These are phyloP conservation scores for Clarias platycephalus DNA, from an alignment of 2,797 vertebrate genomes.

Conservation along the genomic window DNA sequence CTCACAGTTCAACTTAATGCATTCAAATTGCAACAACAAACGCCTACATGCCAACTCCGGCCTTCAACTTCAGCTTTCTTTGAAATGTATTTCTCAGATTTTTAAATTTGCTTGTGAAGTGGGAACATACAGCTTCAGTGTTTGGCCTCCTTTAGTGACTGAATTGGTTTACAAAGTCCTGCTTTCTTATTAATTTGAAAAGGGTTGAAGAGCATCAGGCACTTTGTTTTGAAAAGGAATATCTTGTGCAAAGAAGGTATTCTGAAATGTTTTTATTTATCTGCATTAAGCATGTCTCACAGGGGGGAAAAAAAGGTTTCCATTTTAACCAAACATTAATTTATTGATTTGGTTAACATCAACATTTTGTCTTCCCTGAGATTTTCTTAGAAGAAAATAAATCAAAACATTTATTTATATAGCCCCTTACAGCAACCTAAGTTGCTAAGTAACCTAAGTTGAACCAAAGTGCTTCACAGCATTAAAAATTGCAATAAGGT, in stretches of 20 bases:
- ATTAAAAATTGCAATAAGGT: too few species aligned
- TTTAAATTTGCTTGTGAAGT: not conserved
- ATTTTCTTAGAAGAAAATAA: not conserved
- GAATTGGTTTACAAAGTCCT: not conserved
- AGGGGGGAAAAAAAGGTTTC: not conserved
- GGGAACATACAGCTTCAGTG: not conserved
- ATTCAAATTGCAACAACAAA: not conserved
- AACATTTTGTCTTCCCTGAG: not conserved
- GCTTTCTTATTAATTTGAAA: not conserved
- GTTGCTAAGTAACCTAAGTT: too few species aligned
- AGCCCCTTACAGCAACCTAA: too few species aligned
- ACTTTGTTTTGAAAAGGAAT: not conserved
- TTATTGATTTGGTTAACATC: too few species aligned
- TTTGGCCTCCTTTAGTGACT: not conserved
- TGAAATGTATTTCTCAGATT: not conserved
- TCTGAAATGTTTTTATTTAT: not conserved
- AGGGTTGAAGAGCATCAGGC: not conserved
- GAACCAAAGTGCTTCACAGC: too few species aligned
- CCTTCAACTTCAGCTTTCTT: not conserved
- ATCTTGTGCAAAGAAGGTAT: not conserved
- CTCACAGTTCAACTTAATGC: not conserved
- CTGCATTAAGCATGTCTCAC: not conserved
- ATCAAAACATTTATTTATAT: too few species aligned
- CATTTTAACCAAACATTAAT: not conserved
- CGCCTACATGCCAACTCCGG: not conserved